Base-by-base conservation (phyloP, 2,888 invertebrate species). In the Pediacus dermestoides region DNA sequence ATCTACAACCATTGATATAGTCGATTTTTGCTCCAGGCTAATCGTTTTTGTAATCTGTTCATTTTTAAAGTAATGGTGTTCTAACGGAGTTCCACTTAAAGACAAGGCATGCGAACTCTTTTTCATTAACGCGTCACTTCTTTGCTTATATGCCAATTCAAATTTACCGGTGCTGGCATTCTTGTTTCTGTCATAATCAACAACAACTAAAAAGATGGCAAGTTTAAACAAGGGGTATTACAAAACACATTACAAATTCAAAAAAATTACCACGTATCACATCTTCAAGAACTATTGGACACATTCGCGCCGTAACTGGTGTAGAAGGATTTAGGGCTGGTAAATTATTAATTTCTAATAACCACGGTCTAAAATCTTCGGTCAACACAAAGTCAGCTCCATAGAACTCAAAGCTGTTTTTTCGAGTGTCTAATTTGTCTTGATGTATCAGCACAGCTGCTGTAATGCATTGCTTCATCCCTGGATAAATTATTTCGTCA, bases 351-450 rank as follows among this genome's bases (percentile, higher is more conserved):
- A 94, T 91, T 73, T 95, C 94, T 55, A 95, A 87, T 43, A 94
- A 70, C 85, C 91, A 92, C 0, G 92, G 91, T 44, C 81, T 77
- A 53, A 81, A 87, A 56, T 88, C 82, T 57, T 90, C 84, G 39
- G 88, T 85, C 21, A 94, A 66, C 74, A 94, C 85, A 64, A 94
- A 94, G 70, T 95, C 94, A 34, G 92, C 92, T 3, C 93, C 94
- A 62, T 89, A 93, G 21, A 92, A 64, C 66, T 94, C 93, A 68
- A 92, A 94, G 38, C 85, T 82, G 57, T 87, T 86, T 57, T 78
- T 78, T 43, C 80, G 73, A 11, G 76, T 69, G 21, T 80, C 76
- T 52, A 86, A 75, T 46, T 81, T 77, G 48, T 86, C 82, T 66
- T 90, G 82, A 32, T 88, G 83, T 33, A 85, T 81, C 37, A 92